Percentiles rank a stretch among this genome's conserved stretches.
Evolutionary conservation across 2,113 vertebrate species (phyloP).

Genomic region (Henicopernis longicauda): DNA sequence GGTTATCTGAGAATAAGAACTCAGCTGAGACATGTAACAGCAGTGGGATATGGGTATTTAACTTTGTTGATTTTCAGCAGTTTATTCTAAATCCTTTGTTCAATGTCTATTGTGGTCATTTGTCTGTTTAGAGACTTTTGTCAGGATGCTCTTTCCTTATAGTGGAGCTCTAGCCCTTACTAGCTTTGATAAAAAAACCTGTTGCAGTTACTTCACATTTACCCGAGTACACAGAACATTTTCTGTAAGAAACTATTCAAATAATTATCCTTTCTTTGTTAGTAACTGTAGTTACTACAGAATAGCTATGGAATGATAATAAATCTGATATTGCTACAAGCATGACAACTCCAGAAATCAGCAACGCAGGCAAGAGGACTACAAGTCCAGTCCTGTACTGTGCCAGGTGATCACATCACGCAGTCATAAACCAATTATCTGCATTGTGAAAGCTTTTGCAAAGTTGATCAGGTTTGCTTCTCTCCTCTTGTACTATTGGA

Average conservation of each 20-base stretch:
- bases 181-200: background rate
- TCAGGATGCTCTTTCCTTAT: background rate
- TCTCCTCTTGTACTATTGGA: background rate
- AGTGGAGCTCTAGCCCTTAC: background rate
- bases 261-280: background rate
- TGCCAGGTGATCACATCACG: background rate
- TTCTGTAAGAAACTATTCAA: background rate
- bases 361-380: rapidly evolving
- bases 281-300: background rate
- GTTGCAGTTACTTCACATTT: background rate
- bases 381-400: background rate
- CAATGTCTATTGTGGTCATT: background rate
- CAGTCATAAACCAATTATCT: background rate
- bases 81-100: background rate
- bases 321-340: background rate
- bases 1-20: background rate
- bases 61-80: background rate
- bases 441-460: background rate
- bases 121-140: background rate
- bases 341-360: background rate
- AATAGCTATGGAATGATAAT: background rate
- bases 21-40: background rate
- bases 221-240: background rate
- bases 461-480: background rate
- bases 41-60: background rate